phyloP scores from a whole-genome alignment of 2,113 vertebrate species.

The Sminthopsis crassicaudata region DNA sequence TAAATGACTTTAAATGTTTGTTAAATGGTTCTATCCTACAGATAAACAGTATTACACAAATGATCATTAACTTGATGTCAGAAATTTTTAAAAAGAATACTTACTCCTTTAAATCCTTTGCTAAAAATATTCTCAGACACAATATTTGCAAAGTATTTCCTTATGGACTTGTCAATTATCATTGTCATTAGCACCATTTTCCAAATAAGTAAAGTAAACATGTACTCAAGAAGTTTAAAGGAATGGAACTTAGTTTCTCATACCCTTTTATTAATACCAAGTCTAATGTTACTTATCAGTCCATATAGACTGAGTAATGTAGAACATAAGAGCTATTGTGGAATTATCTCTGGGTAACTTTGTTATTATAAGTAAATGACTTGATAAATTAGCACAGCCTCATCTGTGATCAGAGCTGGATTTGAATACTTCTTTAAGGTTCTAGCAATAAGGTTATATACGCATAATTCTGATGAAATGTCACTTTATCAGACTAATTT shows the following conservation, averaged over 20 bases:
- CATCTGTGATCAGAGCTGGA: not conserved
- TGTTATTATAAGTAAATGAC: not conserved
- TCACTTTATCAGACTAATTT: not conserved
- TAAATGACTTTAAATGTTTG: not conserved
- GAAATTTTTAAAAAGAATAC: not conserved
- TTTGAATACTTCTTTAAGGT: not conserved
- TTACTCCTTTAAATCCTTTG: not conserved
- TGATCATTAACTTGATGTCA: not conserved
- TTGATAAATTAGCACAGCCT: not conserved
- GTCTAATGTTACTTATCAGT: not conserved
- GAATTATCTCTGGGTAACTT: not conserved
- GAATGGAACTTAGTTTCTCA: not conserved
- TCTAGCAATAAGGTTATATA: not conserved
- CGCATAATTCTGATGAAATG: not conserved
- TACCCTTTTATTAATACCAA: not conserved
- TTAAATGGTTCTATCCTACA: not conserved
- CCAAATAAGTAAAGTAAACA: not conserved
- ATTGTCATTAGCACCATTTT: not conserved
- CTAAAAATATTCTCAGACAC: not conserved
- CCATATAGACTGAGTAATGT: not conserved
- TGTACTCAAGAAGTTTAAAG: not conserved
- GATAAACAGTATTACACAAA: not conserved
- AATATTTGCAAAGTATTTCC: not conserved
- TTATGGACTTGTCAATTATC: not conserved
- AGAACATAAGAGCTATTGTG: not conserved